Evolutionary conservation across 1,140 invertebrate species (phyloP), one percentile per base, ranked within the genome.

Genomic region (Zaprionus capensis): DNA sequence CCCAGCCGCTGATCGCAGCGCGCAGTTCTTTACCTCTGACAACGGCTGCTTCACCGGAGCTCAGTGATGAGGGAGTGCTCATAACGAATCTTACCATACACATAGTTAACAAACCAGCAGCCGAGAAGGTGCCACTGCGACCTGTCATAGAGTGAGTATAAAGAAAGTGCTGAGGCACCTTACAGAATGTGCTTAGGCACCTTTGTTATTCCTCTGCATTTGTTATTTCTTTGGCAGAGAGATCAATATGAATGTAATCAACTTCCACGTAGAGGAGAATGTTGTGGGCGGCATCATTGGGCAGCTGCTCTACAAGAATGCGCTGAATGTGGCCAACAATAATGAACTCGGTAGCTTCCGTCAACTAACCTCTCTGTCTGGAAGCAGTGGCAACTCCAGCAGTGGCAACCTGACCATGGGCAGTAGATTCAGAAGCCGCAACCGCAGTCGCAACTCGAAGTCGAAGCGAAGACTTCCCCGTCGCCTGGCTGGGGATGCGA

Each of bases 21-120:
- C 84, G 91, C 0, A 91, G 84, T 38, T 70, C 82, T 0, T 61
- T 75, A 1, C 79, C 83, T 0, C 53, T 91, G 24, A 91, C 86
- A 11, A 82, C 84, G 55, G 67, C 68, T 14, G 79, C 84, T 9
- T 65, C 84, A 0, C 62, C 76, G 3, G 91, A 92, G 20, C 78
- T 90, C 11, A 91, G 59, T 58, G 93, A 94, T 15, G 95, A 96
- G 49, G 82, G 95, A 2, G 95, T 95, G 6, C 93, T 97, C 14
- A 94, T 96, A 11, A 97, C 96, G 3, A 97, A 97, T 81, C 95
- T 97, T 1, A 97, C 96, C 4, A 95, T 98, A 36, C 96, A 97
- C 80, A 95, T 98, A 15, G 97, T 97, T 0, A 95, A 96, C 87
- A 95, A 96, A 0, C 94, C 96, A 61, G 76, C 72, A 49, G 95